phyloP scores from a whole-genome alignment of 1,140 invertebrate species.

The Samia ricini region DNA sequence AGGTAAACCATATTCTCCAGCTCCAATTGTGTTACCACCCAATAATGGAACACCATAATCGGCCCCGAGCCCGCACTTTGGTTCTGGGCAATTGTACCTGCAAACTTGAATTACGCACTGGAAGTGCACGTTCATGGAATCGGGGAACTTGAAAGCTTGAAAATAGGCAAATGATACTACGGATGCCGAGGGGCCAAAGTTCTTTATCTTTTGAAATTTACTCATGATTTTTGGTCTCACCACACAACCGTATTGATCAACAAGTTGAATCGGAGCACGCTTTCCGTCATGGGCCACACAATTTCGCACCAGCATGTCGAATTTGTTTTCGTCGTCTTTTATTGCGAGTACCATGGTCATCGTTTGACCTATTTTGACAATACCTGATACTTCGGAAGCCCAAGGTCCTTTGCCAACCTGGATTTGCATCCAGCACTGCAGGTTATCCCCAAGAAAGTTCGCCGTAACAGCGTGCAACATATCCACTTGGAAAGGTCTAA shows the following conservation, averaged over 20 bases:
- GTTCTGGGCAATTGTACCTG: constrained; percentile 94
- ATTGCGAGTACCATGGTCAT: constrained; percentile 98
- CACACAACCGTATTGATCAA: constrained; percentile 95
- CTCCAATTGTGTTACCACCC: constrained; percentile 77
- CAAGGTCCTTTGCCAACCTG: constrained; percentile 96
- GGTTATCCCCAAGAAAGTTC: constrained; percentile 95
- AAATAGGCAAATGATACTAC: constrained; percentile 97
- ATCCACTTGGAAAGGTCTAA: constrained; percentile 95
- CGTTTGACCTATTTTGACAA: constrained; percentile 96
- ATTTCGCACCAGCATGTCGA: constrained; percentile 96
- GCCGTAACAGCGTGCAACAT: constrained; percentile 96
- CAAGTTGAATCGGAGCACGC: constrained; percentile 93
- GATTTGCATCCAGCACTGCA: constrained; percentile 98
- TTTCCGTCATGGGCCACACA: constrained; percentile 97
- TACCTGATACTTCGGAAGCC: constrained; percentile 96
- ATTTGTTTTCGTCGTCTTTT: constrained; percentile 97
- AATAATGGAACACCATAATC: constrained; percentile 85
- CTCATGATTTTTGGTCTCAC: constrained; percentile 96
- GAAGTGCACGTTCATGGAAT: constrained; percentile 98
- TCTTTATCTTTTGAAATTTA: constrained; percentile 97
- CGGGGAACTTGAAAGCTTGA: constrained; percentile 97
- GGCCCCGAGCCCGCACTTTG: constrained; percentile 86
- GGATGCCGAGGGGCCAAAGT: constrained; percentile 95
- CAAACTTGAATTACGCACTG: constrained; percentile 98
- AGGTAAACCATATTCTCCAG: constrained; percentile 84